Evolutionary conservation across 1,140 invertebrate species (phyloP), one percentile per base, ranked within the genome.

Genomic region (Monomorium pharaonis): DNA sequence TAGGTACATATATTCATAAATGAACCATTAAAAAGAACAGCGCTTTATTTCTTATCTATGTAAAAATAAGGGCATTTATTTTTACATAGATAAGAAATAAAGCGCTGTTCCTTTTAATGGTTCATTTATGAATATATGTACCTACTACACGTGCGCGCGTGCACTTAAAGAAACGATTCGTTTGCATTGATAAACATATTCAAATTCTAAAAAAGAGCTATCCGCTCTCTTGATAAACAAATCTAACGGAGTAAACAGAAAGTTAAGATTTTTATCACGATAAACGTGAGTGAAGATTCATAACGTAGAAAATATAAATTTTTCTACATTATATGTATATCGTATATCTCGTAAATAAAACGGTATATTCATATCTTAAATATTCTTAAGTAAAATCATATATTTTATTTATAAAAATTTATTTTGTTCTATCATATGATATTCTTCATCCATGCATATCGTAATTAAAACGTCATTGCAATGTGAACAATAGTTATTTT

Each of bases 241-340:
- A 70, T 80, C 10, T 18, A 70, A 18, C n/a, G 16, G 6, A 74
- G 47, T 72, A 83, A 83, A 74, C 14, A 83, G 21, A 81, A 81
- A 80, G 49, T 67, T 33, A 44, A 30, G 44, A 72, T 2, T 44
- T 70, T 81, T 27, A 72, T 51, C 37, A 69, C 51, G 62, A 27
- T 24, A 47, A 12, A n/a, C 14, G 21, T 37, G 16, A 42, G 10
- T 3, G 16, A 51, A 63, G 6, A 27, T 10, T 54, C 18, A 74
- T n/a, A n/a, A 14, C 21, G 44, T 18, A n/a, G 37, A 12, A 42
- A 76, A 58, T 12, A 33, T 72, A 37, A 10, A 54, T 12, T 60
- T 60, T 72, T 33, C n/a, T 42, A 30, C 30, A 27, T 47, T 62
- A 62, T 30, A 30, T 44, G 37, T 37, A 7, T 37, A 37, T 37